Conservation (phyloP, 2,888 invertebrate genomes). For the Spatulosminthurus flaviceps region DNA sequence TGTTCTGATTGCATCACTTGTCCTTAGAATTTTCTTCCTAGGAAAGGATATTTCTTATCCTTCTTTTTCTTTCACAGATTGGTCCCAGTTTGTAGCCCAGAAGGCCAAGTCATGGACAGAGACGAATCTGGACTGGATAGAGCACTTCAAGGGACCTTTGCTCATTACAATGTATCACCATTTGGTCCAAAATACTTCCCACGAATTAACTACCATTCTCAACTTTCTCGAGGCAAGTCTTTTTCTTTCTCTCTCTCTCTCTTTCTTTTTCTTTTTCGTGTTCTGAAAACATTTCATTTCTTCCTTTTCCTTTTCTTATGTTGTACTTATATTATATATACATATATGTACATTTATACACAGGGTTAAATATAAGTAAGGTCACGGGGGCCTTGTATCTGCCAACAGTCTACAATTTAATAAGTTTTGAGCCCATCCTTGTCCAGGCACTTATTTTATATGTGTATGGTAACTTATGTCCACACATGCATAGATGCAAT, state of each 20-base stretch:
- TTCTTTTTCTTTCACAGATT: conserved; percentile 69
- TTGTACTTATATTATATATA: no score
- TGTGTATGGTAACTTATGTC: no score
- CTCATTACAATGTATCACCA: conserved; percentile 78
- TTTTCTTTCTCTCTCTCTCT: not conserved
- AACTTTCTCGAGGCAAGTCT: conserved; percentile 61
- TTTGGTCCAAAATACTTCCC: conserved; percentile 70
- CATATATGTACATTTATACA: no score
- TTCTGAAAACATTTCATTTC: no score
- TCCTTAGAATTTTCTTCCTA: conserved; percentile 18
- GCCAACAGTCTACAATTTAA: no score
- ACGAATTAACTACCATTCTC: conserved; percentile 71
- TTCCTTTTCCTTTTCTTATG: no score
- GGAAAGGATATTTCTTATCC: not conserved
- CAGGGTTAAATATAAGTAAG: no score
- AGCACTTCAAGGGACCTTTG: conserved; percentile 75
- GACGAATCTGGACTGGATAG: conserved; percentile 77
- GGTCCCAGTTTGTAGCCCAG: conserved; percentile 76
- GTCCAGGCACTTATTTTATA: no score
- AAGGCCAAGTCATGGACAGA: conserved; percentile 76
- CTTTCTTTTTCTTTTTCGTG: no score
- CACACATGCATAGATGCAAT: no score
- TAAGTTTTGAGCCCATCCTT: no score
- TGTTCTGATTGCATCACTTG: conserved; percentile 19
- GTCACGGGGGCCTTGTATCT: no score